Percentiles rank a stretch among this genome's conserved stretches.
Evolutionary conservation across 2,113 vertebrate species (phyloP).

Genomic region (Chloebia gouldiae): DNA sequence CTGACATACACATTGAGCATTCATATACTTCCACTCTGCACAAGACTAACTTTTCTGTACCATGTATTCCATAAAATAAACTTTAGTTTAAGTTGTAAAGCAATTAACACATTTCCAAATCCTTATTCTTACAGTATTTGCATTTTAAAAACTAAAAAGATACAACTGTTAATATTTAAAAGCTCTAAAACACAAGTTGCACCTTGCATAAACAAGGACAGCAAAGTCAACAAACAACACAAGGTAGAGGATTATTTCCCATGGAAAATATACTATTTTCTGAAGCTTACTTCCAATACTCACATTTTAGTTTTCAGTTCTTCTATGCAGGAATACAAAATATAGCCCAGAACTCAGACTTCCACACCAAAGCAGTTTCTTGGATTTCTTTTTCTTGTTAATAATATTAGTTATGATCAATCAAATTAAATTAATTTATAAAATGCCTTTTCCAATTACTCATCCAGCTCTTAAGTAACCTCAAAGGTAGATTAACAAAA

Average conservation of each 20-base stretch:
- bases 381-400: not conserved
- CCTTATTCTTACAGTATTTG: not conserved
- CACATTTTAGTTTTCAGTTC: not conserved
- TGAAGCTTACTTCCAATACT: not conserved
- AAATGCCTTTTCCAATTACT: not conserved
- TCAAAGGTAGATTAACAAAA: not conserved
- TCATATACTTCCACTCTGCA: not conserved
- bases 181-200: not conserved
- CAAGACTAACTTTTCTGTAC: not conserved
- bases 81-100: not conserved
- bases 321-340: not conserved
- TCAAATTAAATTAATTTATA: not conserved
- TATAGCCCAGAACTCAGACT: accelerated
- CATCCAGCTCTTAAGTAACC: not conserved
- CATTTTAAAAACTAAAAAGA: not conserved
- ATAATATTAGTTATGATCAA: not conserved
- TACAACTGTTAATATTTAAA: not conserved
- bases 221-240: not conserved
- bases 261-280: not conserved
- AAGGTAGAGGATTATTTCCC: not conserved
- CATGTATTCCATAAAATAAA: not conserved
- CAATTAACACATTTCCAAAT: not conserved
- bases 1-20: not conserved
- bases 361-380: not conserved
- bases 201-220: not conserved